These are phyloP conservation scores for Herpetotheres cachinnans DNA, from an alignment of 2,113 vertebrate species.

Conservation along the genomic window DNA sequence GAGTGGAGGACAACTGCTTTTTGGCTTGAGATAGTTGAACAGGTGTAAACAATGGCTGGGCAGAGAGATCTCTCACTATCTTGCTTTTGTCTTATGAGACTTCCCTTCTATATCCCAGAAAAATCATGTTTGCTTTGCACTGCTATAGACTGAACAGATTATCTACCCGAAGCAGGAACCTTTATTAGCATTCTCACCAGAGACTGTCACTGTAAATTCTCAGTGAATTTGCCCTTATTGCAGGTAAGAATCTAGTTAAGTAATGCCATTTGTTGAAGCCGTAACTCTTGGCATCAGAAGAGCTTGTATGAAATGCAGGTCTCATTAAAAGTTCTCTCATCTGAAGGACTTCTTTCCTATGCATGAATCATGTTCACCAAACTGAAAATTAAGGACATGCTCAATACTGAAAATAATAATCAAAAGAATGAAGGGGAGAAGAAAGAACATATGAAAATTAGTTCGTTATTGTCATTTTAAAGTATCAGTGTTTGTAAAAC, in stretches of 20 bases:
- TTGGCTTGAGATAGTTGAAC: neutral
- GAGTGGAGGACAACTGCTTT: neutral
- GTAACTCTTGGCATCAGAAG: neutral
- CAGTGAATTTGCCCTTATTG: neutral
- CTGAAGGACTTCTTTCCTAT: conserved; percentile 10
- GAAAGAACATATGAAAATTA: conserved; percentile 29
- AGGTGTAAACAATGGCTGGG: neutral
- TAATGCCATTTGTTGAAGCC: neutral
- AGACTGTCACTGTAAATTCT: neutral
- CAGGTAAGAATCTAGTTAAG: neutral
- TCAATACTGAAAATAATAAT: conserved; percentile 49
- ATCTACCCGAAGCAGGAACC: neutral
- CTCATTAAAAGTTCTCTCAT: neutral
- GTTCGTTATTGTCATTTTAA: conserved; percentile 61
- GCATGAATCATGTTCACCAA: neutral
- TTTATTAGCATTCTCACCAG: neutral
- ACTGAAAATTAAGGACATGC: conserved; percentile 30
- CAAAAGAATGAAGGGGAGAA: conserved; percentile 29
- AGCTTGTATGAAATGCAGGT: neutral
- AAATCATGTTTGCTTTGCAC: neutral
- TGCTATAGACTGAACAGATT: neutral
- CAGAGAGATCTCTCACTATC: neutral
- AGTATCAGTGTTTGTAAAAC: conserved; percentile 67
- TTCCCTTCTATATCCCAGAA: neutral
- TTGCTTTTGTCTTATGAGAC: neutral